A percentile compares a stretch with the other conserved stretches of the same genome.
Evolutionary conservation across 2,797 vertebrate genomes (phyloP).

Genomic region (Amphiprion clarkii): DNA sequence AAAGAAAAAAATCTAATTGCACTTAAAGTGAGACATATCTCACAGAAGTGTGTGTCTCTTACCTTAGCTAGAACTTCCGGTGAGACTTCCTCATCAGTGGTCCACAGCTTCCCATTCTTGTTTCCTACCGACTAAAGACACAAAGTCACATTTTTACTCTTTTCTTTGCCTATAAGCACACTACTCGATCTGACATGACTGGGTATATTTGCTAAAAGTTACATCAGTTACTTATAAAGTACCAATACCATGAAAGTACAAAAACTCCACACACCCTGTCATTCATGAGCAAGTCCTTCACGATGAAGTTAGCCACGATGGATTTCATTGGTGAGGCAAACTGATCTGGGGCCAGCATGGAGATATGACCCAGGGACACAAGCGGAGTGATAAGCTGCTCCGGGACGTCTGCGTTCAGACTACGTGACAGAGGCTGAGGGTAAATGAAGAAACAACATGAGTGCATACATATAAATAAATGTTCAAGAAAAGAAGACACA

Average conservation of each 20-base stretch:
- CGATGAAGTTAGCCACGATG: slow-evolving; percentile 99
- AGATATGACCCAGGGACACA: slow-evolving; percentile 97
- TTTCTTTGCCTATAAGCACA: neutral
- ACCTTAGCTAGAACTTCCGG: slow-evolving; percentile 95
- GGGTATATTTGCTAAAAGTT: neutral
- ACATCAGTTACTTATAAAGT: no score
- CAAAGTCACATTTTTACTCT: slow-evolving; percentile 3
- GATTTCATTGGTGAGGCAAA: slow-evolving; percentile 99
- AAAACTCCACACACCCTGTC: slow-evolving; percentile 90
- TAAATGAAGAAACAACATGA: neutral
- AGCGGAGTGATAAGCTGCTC: slow-evolving; percentile 98
- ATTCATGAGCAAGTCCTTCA: slow-evolving; percentile 99
- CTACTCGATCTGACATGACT: neutral
- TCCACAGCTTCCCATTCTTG: slow-evolving; percentile 98
- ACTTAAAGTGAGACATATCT: neutral
- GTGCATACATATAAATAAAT: neutral
- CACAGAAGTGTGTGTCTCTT: slow-evolving; percentile 2
- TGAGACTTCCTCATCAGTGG: slow-evolving; percentile 97
- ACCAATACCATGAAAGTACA: neutral
- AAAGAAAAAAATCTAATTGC: neutral
- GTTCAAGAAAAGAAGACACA: neutral
- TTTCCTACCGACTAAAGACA: slow-evolving; percentile 93
- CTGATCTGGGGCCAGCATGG: slow-evolving; percentile 99
- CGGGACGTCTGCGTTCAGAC: slow-evolving; percentile 97
- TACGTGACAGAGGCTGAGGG: slow-evolving; percentile 94